A percentile compares a stretch with the other conserved stretches of the same genome.
phyloP scores from a whole-genome alignment of 2,113 vertebrate genomes.

The Calyptomena viridis region DNA sequence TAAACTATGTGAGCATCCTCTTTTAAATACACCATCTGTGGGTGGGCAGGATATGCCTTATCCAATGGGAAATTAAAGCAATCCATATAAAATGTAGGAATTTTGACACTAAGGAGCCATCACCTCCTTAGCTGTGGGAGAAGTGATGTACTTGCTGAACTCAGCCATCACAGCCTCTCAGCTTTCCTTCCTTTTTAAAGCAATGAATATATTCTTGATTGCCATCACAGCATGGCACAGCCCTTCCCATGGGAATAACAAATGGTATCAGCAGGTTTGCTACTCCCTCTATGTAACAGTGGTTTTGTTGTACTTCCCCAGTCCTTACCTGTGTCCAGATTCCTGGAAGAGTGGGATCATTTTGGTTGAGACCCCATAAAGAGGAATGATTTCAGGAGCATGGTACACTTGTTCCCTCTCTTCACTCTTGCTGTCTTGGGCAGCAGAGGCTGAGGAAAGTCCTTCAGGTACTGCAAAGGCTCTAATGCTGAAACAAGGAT shows the following conservation, averaged over 20 bases:
- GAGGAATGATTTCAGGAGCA: constrained; percentile 86
- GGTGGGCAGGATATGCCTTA: neutral
- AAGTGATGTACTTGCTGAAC: neutral
- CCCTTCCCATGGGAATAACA: neutral
- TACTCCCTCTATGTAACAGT: neutral
- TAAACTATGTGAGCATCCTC: neutral
- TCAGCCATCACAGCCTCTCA: neutral
- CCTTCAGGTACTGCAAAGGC: constrained; percentile 78
- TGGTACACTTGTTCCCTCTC: constrained; percentile 78
- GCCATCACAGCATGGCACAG: neutral
- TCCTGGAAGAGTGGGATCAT: constrained; percentile 88
- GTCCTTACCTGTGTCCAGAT: constrained; percentile 84
- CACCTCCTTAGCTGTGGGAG: neutral
- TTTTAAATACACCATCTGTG: neutral
- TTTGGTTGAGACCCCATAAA: constrained; percentile 85
- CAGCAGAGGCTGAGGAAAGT: constrained; percentile 60
- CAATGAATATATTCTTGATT: neutral
- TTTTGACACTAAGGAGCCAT: neutral
- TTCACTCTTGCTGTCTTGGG: constrained; percentile 55
- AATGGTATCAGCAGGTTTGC: neutral
- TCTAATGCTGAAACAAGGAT: constrained; percentile 78
- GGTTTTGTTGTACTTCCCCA: neutral
- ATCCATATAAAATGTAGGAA: neutral
- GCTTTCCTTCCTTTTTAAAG: neutral
- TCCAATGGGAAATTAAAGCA: neutral